Conservation (phyloP, 2,797 vertebrate species). For the Prunella strophiata region DNA sequence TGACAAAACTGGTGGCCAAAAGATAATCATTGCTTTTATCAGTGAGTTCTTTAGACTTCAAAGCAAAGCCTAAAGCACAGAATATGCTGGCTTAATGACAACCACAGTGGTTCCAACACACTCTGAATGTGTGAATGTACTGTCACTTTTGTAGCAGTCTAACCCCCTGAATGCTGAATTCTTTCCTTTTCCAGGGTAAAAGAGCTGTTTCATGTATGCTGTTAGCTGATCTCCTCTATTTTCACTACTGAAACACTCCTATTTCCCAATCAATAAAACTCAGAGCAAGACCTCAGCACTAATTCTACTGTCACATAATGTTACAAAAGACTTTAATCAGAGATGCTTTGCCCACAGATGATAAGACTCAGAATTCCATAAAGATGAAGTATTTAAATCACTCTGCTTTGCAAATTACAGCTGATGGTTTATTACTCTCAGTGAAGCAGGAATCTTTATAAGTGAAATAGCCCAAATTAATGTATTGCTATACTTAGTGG, state of each 20-base stretch:
- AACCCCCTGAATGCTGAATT: neutral
- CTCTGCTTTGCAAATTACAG: neutral
- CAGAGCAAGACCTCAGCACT: neutral
- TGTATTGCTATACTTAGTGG: neutral
- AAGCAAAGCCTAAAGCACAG: neutral
- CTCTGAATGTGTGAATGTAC: neutral
- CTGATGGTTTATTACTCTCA: neutral
- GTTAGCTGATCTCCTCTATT: neutral
- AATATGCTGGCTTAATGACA: neutral
- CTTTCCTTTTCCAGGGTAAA: neutral
- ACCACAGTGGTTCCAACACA: neutral
- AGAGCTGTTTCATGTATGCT: neutral
- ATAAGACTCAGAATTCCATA: neutral
- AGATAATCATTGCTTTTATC: neutral
- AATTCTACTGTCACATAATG: neutral
- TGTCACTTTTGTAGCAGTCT: neutral
- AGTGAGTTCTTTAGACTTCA: neutral
- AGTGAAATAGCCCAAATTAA: neutral
- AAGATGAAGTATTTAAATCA: neutral
- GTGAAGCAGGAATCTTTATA: neutral
- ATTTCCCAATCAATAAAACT: neutral
- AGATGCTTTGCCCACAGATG: neutral
- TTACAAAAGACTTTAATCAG: neutral
- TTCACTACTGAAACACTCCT: neutral
- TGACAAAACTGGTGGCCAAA: neutral